phyloP scores from a whole-genome alignment of 2,888 invertebrate genomes.

The Eristalis pertinax region DNA sequence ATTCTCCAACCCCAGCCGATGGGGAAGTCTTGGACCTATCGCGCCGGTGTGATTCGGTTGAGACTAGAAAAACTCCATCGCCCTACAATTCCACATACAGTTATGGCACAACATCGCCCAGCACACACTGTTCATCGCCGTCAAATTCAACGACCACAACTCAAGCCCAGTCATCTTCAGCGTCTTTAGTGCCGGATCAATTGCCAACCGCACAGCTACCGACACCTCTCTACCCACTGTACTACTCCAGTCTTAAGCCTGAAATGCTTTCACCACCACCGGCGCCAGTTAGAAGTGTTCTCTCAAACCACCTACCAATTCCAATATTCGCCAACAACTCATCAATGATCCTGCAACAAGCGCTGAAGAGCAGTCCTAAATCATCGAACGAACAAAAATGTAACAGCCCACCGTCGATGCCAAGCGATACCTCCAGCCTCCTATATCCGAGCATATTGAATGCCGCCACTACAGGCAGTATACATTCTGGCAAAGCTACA shows the following conservation, averaged over 20 bases:
- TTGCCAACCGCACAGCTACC: neutral
- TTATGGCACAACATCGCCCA: constrained; percentile 77
- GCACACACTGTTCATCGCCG: constrained; percentile 60
- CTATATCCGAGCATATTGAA: constrained; percentile 64
- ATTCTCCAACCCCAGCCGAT: constrained; percentile 31
- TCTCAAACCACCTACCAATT: constrained; percentile 6
- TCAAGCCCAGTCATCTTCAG: constrained; percentile 11
- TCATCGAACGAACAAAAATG: constrained; percentile 38
- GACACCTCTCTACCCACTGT: constrained; percentile 55
- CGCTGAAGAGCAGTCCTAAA: constrained; percentile 69
- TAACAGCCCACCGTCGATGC: constrained; percentile 26
- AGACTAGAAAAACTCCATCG: constrained; percentile 79
- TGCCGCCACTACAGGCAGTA: constrained; percentile 45
- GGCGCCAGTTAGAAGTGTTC: constrained; percentile 6
- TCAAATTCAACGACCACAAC: constrained; percentile 72
- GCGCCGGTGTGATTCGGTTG: constrained; percentile 79
- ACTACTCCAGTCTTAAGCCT: constrained; percentile 56
- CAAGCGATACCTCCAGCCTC: constrained; percentile 57
- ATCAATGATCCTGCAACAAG: constrained; percentile 30
- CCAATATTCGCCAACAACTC: constrained; percentile 59
- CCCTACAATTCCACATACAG: constrained; percentile 79
- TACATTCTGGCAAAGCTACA: constrained; percentile 80
- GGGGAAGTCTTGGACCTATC: constrained; percentile 80
- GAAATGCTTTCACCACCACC: constrained; percentile 60
- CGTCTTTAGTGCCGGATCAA: neutral